Evolutionary conservation across 2,113 vertebrate species (phyloP), one percentile per base, ranked within the genome.

Genomic region (Embiotoca jacksoni): DNA sequence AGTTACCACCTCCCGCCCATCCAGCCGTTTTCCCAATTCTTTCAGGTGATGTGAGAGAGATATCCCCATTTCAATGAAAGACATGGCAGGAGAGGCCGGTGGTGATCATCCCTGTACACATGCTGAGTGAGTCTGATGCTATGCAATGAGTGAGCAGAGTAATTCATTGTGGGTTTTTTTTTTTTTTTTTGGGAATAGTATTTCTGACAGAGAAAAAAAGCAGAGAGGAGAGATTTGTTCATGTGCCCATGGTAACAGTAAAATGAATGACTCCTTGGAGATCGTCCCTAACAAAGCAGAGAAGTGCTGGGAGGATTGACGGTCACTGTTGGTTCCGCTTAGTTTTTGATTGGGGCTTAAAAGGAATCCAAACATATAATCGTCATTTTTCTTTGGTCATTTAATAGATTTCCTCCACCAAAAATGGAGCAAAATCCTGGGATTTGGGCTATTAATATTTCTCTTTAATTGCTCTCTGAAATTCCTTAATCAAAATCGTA

Each of bases 331-430:
- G 59, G 58, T 70, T 70, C 64, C 76, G 54, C 13, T 44, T 35
- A 62, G 68, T 31, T 81, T 68, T 61, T 79, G 47, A 75, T 68
- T 80, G 50, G 31, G 39, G 39, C 39, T 67, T 82, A 61, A 87
- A 80, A 57, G 39, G 16, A 80, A 86, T 77, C 55, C 60, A 66
- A 87, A 87, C 52, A 66, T 82, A 63, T 61, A 63, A 75, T 85
- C 14, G 14, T 53, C 3, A 33, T 68, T 60, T 82, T 64, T 56
- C 16, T 72, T 23, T 69, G 13, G 7, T 63, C 64, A 54, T 35
- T 33, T 32, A 47, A 54, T 41, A 23, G 1, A 59, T 63, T n/a
- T 31, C 2, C 32, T 62, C 53, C 4, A 5, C 16, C 35, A 13
- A 16, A 53, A 56, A 37, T 47, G n/a, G 5, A 23, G 15, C 3